Conservation (phyloP, 2,113 vertebrate species). For the Cercocebus atys region DNA sequence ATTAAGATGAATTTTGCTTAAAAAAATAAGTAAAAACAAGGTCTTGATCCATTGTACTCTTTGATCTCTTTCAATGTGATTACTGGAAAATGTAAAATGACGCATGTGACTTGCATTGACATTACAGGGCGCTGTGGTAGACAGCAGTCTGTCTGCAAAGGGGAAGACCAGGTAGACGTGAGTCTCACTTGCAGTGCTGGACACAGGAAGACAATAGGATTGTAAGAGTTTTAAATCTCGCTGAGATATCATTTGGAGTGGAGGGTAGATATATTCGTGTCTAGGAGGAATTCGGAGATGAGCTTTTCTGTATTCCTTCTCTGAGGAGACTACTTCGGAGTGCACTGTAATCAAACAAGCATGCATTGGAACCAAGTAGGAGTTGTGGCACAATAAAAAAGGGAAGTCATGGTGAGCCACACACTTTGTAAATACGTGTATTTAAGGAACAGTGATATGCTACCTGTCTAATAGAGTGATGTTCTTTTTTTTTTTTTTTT, state of each 20-base stretch:
- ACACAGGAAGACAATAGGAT: neutral
- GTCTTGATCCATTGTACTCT: neutral
- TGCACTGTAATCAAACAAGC: too few relatives aligned
- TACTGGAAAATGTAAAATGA: neutral
- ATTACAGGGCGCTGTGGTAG: neutral
- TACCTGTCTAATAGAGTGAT: too few relatives aligned
- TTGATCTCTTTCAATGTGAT: neutral
- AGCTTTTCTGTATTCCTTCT: neutral
- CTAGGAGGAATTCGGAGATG: neutral
- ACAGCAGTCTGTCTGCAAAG: too few relatives aligned
- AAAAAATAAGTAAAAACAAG: too few relatives aligned
- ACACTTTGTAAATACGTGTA: neutral
- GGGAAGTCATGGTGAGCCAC: neutral
- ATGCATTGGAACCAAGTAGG: neutral
- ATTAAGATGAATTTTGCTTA: too few relatives aligned
- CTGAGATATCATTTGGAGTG: fast-evolving
- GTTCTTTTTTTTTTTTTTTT: too few relatives aligned
- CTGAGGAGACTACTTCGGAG: neutral
- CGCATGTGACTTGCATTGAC: neutral
- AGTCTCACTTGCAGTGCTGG: neutral
- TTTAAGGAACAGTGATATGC: neutral
- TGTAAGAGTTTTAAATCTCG: neutral
- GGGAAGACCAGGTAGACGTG: too few relatives aligned
- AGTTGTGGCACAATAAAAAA: neutral
- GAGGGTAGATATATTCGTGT: neutral